Evolutionary conservation across 2,113 vertebrate species (phyloP).

Genomic region (Paradoxurus hermaphroditus): DNA sequence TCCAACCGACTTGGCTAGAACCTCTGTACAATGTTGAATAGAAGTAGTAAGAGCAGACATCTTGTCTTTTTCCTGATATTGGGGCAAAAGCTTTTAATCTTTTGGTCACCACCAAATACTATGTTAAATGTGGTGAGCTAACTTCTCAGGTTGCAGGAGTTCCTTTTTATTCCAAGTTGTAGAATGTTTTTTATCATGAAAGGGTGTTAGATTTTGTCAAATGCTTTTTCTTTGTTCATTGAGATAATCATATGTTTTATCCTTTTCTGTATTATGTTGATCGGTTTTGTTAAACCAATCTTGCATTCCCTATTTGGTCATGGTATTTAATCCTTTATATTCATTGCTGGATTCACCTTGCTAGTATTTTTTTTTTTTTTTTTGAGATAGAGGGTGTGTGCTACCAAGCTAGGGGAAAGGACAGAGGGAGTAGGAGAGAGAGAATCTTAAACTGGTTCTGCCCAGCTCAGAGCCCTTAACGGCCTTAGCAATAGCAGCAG

Average conservation of each 20-base stretch:
- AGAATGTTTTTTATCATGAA: not conserved
- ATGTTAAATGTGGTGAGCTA: not conserved
- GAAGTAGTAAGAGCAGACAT: not conserved
- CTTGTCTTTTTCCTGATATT: not conserved
- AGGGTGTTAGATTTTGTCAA: not conserved
- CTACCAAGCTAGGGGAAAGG: no score
- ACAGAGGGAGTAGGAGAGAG: no score
- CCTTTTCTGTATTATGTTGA: not conserved
- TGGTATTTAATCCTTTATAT: not conserved
- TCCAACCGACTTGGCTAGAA: not conserved
- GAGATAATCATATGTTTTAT: not conserved
- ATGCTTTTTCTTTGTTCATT: not conserved
- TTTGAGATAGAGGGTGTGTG: no score
- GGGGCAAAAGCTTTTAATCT: not conserved
- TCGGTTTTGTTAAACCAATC: not conserved
- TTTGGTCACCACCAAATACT: not conserved
- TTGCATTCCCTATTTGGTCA: not conserved
- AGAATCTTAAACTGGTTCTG: no score
- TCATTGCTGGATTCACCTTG: not conserved
- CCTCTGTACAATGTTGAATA: not conserved
- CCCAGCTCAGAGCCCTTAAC: no score
- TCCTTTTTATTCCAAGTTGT: not conserved
- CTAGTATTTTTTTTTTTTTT: not conserved
- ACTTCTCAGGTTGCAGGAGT: not conserved
- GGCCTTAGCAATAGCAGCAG: no score